A percentile compares a stretch with the other conserved stretches of the same genome.
phyloP scores from a whole-genome alignment of 1,140 invertebrate species.

The Hormaphis cornu region DNA sequence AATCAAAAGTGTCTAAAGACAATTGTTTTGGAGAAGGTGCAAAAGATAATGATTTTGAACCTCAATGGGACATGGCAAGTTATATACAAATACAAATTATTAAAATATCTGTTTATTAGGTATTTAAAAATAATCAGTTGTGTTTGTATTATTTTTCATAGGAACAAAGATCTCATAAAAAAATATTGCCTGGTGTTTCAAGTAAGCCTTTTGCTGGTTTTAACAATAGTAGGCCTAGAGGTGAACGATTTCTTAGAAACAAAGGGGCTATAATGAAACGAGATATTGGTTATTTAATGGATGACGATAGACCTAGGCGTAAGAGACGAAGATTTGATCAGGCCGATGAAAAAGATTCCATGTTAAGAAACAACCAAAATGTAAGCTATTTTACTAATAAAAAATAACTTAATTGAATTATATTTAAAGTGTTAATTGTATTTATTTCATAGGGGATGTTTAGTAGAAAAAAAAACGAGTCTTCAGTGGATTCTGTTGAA shows the following conservation, averaged over 20 bases:
- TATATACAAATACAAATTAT: neutral
- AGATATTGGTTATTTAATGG: conserved; percentile 2
- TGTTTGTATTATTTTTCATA: neutral
- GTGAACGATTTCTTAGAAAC: neutral
- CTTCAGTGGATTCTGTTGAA: neutral
- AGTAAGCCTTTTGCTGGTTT: conserved; percentile 14
- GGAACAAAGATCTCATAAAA: neutral
- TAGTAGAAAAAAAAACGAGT: conserved; percentile 16
- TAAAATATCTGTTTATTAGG: neutral
- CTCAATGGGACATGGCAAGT: conserved; percentile 3
- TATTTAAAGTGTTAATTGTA: neutral
- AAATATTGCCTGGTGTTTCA: neutral
- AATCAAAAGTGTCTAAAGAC: neutral
- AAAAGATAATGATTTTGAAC: conserved; percentile 21
- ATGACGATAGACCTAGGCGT: conserved; percentile 24
- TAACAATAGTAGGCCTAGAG: conserved; percentile 1
- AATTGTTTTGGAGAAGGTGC: neutral
- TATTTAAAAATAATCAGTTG: neutral
- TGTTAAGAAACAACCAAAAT: conserved; percentile 9
- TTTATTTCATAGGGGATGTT: conserved; percentile 2
- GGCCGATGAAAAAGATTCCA: neutral
- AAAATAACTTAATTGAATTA: neutral
- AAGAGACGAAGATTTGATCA: conserved; percentile 25
- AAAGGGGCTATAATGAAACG: conserved; percentile 8
- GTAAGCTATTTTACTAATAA: neutral